Percentiles rank a stretch among this genome's conserved stretches.
Conservation (phyloP, 2,888 invertebrate species). For the Heteropelma amictum region DNA sequence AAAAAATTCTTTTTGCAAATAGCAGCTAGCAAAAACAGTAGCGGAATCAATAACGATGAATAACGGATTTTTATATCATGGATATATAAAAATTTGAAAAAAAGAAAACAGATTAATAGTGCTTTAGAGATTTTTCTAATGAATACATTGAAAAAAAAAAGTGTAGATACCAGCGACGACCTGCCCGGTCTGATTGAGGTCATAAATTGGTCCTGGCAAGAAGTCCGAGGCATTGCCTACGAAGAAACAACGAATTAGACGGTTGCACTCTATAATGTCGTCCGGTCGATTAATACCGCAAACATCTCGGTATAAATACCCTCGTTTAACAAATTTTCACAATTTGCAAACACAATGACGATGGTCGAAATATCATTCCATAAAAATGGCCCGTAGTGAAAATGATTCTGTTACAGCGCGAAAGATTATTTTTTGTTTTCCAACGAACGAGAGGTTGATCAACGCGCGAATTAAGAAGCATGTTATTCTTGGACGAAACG, state of each 20-base stretch:
- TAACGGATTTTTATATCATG: neutral
- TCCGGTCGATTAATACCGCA: slow-evolving; percentile 57
- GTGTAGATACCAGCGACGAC: slow-evolving; percentile 86
- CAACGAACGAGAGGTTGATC: neutral
- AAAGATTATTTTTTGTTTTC: neutral
- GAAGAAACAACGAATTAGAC: slow-evolving; percentile 69
- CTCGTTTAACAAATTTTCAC: neutral
- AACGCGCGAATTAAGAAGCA: neutral
- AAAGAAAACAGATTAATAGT: no score
- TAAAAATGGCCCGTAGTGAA: neutral
- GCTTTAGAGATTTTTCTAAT: neutral
- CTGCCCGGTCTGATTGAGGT: slow-evolving; percentile 91
- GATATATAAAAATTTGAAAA: no score
- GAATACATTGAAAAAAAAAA: neutral
- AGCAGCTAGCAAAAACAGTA: no score
- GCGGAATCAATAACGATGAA: no score
- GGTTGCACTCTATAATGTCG: slow-evolving; percentile 39
- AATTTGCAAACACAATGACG: slow-evolving; percentile 4
- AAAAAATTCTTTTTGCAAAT: no score
- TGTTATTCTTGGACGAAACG: no score
- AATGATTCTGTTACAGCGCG: neutral
- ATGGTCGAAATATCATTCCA: slow-evolving; percentile 41
- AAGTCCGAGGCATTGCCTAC: slow-evolving; percentile 79
- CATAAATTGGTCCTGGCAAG: slow-evolving; percentile 87
- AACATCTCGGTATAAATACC: slow-evolving; percentile 57